Base-by-base conservation (phyloP, 2,797 vertebrate genomes). In the Natrix natrix region DNA sequence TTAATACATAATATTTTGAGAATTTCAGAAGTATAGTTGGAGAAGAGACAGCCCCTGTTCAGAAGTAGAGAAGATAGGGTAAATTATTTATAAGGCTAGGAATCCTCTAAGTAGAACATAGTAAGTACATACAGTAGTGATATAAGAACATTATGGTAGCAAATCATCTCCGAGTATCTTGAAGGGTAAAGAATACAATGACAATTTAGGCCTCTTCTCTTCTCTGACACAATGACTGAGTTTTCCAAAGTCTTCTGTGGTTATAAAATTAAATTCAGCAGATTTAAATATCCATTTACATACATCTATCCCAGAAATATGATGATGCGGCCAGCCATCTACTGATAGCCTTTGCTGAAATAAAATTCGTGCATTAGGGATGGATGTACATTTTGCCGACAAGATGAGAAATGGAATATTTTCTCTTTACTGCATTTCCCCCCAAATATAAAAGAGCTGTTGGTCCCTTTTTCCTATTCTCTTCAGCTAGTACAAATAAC, bases 381-480 rank as follows among this genome's bases (percentile, higher is more conserved):
- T 92, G 14, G 59, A 28, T 37, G 52, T 87, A 59, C 14, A 11
- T 10, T 63, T 88, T 92, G 86, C 24, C 89, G 22, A 93, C 13
- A 92, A 55, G 28, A 94, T 55, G 4, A 92, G 87, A 28, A 92
- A 90, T 54, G 32, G 94, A 20, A 92, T 93, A 93, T 54, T 83
- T 92, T 90, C 48, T 43, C 78, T 56, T 52, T 86, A 93, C 20
- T 24, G 1, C 26, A 8, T 87, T 91, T 22, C 93, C 52, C 57
- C 59, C 16, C 28, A 4, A 24, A 54, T 20, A 43, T 12, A 43
- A 87, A 86, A 59, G 56, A 20, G 3, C 14, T n/a, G 26, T 86
- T 20, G 2, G 52, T 61, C 22, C 48, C 52, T 8, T 57, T 93
- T 56, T 89, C 57, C 74, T 1, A 8, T 61, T 32, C 61, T 1